Percentiles rank a stretch among this genome's conserved stretches.
Conservation (phyloP, 2,888 invertebrate genomes). For the Linyphia triangularis region DNA sequence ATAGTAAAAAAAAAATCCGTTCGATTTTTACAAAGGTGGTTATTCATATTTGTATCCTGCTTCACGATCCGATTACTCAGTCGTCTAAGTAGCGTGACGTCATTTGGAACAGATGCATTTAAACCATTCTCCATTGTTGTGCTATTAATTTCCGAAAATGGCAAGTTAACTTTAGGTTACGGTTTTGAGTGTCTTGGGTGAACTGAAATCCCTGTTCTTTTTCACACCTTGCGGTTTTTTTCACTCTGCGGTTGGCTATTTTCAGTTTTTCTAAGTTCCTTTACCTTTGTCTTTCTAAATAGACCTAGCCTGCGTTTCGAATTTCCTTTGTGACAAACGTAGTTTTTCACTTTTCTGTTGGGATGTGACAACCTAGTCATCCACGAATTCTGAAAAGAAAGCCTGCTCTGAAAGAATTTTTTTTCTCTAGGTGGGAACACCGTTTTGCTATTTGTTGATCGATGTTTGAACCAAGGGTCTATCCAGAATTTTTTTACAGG, state of each 20-base stretch:
- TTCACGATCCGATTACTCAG: neutral
- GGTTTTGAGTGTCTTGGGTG: neutral
- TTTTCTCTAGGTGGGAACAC: too few species aligned
- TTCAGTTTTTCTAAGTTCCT: neutral
- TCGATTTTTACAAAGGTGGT: too few species aligned
- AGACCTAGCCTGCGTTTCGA: neutral
- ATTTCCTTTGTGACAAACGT: neutral
- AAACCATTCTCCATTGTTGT: neutral
- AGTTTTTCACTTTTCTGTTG: too few species aligned
- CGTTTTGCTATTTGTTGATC: too few species aligned
- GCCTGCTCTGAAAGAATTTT: too few species aligned
- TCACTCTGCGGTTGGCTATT: neutral
- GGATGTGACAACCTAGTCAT: neutral
- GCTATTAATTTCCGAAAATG: neutral
- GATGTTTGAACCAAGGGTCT: too few species aligned
- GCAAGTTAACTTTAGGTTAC: neutral
- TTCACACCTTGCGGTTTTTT: neutral
- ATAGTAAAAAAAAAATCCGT: too few species aligned
- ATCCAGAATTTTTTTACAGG: too few species aligned
- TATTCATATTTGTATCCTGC: too few species aligned
- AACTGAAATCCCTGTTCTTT: neutral
- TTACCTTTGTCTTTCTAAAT: neutral
- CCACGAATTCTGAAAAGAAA: neutral
- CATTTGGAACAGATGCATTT: neutral
- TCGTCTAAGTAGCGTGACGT: neutral